phyloP scores from a whole-genome alignment of 64 coral and sea anemone genomes.

The Actinia equina region DNA sequence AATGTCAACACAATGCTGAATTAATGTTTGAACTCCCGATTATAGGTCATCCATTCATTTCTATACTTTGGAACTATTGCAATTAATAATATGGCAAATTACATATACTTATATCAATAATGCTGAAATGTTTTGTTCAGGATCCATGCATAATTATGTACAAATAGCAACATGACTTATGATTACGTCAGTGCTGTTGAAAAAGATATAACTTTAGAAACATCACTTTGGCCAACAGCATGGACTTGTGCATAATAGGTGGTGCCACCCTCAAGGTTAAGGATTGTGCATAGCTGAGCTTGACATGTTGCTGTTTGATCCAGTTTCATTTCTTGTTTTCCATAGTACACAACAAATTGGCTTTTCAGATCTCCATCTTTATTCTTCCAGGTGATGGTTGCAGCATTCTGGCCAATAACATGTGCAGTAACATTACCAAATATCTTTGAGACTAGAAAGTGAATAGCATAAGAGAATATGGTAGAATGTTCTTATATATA shows the following conservation, averaged over 20 bases:
- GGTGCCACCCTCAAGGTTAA: neutral
- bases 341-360: neutral
- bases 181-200: neutral
- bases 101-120: too few relatives aligned
- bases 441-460: neutral
- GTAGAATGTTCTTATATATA: neutral
- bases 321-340: neutral
- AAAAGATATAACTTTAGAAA: neutral
- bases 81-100: too few relatives aligned
- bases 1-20: too few relatives aligned
- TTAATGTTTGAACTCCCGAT: too few relatives aligned
- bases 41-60: too few relatives aligned
- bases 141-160: too few relatives aligned
- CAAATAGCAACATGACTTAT: too few relatives aligned
- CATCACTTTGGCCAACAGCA: neutral
- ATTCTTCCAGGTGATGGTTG: neutral
- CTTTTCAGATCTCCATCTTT: neutral
- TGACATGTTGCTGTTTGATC: neutral
- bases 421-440: neutral
- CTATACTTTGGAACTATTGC: too few relatives aligned
- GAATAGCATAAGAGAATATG: neutral
- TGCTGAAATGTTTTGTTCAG: too few relatives aligned
- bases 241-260: neutral
- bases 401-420: neutral
- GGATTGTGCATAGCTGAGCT: neutral